A percentile compares a stretch with the other conserved stretches of the same genome.
phyloP scores from a whole-genome alignment of 30 jellyfish, hydroid and myxozoan genomes.

The Aurelia sp. region DNA sequence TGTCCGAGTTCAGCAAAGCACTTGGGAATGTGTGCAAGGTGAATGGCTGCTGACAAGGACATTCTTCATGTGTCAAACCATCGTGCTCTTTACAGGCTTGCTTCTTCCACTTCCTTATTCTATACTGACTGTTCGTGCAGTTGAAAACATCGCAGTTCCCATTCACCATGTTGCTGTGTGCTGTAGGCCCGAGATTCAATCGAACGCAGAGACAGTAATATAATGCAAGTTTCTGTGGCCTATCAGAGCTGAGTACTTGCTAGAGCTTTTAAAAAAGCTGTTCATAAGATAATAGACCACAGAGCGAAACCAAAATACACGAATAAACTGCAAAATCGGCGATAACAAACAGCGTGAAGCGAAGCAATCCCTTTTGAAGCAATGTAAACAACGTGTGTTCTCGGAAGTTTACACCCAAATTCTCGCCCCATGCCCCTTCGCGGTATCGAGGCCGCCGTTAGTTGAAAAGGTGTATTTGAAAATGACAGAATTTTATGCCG shows the following conservation, averaged over 20 bases:
- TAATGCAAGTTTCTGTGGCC: no score
- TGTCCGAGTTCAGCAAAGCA: background rate
- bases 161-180: constrained; percentile 17
- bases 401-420: no score
- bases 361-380: no score
- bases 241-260: no score
- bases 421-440: no score
- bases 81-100: constrained; percentile 16
- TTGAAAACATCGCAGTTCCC: constrained; percentile 42
- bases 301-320: background rate
- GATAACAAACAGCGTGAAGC: no score
- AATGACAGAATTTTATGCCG: no score
- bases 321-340: no score
- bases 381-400: no score
- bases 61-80: constrained; percentile 4
- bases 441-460: no score
- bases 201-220: background rate
- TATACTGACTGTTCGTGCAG: constrained; percentile 32
- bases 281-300: constrained; percentile 30
- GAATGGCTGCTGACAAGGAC: constrained; percentile 47
- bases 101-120: constrained; percentile 30
- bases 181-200: constrained; percentile 8
- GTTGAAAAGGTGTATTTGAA: no score
- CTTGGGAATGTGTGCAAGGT: constrained; percentile 27
- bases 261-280: constrained; percentile 19